These are phyloP conservation scores for Athetis lepigone DNA, from an alignment of 2,888 invertebrate species.

Conservation along the genomic window DNA sequence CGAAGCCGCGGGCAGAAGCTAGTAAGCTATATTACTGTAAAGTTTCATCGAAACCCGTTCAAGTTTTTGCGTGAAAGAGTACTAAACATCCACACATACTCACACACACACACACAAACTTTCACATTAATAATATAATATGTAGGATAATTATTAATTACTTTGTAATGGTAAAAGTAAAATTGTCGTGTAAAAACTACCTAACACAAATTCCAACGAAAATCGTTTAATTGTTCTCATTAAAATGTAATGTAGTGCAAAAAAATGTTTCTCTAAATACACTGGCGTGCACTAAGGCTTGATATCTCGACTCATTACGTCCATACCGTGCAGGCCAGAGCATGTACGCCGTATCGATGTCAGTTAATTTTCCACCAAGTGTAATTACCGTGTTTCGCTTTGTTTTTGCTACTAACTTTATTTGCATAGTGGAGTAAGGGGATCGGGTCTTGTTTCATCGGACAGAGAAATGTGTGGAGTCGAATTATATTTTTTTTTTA, in stretches of 20 bases:
- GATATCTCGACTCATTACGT: constrained; percentile 86
- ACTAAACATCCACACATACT: too few relatives aligned
- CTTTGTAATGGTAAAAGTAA: neutral
- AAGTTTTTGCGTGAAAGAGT: too few relatives aligned
- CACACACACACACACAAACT: too few relatives aligned
- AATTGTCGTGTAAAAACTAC: constrained; percentile 28
- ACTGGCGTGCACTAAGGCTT: constrained; percentile 79
- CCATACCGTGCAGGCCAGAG: constrained; percentile 73
- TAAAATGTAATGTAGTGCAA: constrained; percentile 47
- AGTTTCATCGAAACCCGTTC: too few relatives aligned
- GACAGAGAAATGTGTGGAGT: constrained; percentile 69
- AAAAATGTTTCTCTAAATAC: constrained; percentile 67
- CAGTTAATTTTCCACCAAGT: constrained; percentile 89
- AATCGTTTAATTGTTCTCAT: constrained; percentile 57
- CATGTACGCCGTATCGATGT: constrained; percentile 87
- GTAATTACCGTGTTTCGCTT: constrained; percentile 89
- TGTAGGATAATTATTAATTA: too few relatives aligned
- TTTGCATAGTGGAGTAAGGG: constrained; percentile 86
- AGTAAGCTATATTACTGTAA: too few relatives aligned
- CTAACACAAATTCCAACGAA: constrained; percentile 35
- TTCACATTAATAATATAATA: too few relatives aligned
- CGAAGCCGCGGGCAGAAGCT: too few relatives aligned
- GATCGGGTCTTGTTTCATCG: constrained; percentile 74
- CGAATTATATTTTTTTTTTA: constrained; percentile 19
- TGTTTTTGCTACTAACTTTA: constrained; percentile 90